Evolutionary conservation across 2,797 vertebrate species (phyloP).

Genomic region (Hippoglossus hippoglossus): DNA sequence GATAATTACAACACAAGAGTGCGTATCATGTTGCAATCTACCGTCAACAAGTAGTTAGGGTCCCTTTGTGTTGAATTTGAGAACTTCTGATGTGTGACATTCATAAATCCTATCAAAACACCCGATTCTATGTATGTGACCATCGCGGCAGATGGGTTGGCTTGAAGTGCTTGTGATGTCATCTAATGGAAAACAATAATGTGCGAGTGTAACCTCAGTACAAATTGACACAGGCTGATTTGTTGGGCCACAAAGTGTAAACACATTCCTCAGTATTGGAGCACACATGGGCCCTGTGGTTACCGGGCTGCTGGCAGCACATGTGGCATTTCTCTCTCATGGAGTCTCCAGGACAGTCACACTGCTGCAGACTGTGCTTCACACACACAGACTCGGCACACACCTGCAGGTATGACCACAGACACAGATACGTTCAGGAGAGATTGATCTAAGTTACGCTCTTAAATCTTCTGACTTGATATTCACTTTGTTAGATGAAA

Average conservation of each 20-base stretch:
- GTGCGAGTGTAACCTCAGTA: constrained; percentile 14
- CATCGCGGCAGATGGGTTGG: neutral
- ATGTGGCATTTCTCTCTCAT: constrained; percentile 83
- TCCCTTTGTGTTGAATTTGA: neutral
- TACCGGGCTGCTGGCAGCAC: constrained; percentile 88
- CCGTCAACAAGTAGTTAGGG: too few species aligned
- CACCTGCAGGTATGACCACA: constrained; percentile 59
- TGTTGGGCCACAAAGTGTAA: constrained; percentile 47
- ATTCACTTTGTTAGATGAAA: too few species aligned
- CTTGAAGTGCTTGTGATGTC: neutral
- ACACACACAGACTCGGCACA: constrained; percentile 80
- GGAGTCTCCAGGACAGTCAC: constrained; percentile 80
- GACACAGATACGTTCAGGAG: neutral
- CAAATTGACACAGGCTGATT: constrained; percentile 49
- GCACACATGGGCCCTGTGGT: constrained; percentile 36
- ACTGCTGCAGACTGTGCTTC: constrained; percentile 80
- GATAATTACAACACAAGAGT: neutral
- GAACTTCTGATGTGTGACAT: too few species aligned
- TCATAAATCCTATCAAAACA: neutral
- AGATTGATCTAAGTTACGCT: too few species aligned
- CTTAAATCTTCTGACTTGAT: too few species aligned
- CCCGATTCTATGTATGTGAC: neutral
- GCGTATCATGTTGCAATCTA: too few species aligned
- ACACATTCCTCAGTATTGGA: constrained; percentile 54
- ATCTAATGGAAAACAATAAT: constrained; percentile 25